These are phyloP conservation scores for Dipodomys stephensi DNA, from an alignment of 2,113 vertebrate genomes.

Conservation along the genomic window DNA sequence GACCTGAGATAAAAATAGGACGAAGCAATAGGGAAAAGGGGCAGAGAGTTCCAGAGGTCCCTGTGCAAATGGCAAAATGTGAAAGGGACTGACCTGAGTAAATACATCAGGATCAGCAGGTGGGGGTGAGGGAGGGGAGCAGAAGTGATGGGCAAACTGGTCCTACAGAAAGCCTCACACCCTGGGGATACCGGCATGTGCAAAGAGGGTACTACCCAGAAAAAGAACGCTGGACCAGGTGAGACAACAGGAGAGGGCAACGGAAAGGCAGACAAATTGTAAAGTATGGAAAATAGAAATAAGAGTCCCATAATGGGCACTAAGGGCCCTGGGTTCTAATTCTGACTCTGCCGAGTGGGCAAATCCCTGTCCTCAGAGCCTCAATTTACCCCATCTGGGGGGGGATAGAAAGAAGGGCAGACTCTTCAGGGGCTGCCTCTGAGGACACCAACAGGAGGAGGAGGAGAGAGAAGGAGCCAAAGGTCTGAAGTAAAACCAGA, in stretches of 20 bases:
- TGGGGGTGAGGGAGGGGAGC: fast-evolving
- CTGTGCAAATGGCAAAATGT: neutral
- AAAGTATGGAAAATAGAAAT: neutral
- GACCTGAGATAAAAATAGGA: neutral
- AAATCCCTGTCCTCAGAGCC: neutral
- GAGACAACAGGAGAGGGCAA: neutral
- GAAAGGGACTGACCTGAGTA: neutral
- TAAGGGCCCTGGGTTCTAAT: neutral
- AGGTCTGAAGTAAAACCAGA: neutral
- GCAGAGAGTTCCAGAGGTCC: neutral
- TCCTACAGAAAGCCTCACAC: neutral
- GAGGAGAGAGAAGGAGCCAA: neutral
- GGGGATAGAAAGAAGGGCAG: constrained; percentile 57
- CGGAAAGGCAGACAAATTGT: neutral
- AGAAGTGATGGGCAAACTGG: neutral
- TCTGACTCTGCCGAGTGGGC: neutral
- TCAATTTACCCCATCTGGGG: constrained; percentile 42
- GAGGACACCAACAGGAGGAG: neutral
- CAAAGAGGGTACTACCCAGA: neutral
- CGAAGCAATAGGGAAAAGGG: no score
- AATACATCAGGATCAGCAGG: constrained; percentile 6
- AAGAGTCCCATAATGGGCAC: neutral
- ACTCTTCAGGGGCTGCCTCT: neutral
- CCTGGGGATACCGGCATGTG: neutral
- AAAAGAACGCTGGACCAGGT: neutral